Percentiles rank a stretch among this genome's conserved stretches.
These are phyloP conservation scores for Aphidius gifuensis DNA, from an alignment of 1,140 invertebrate species.

Conservation along the genomic window DNA sequence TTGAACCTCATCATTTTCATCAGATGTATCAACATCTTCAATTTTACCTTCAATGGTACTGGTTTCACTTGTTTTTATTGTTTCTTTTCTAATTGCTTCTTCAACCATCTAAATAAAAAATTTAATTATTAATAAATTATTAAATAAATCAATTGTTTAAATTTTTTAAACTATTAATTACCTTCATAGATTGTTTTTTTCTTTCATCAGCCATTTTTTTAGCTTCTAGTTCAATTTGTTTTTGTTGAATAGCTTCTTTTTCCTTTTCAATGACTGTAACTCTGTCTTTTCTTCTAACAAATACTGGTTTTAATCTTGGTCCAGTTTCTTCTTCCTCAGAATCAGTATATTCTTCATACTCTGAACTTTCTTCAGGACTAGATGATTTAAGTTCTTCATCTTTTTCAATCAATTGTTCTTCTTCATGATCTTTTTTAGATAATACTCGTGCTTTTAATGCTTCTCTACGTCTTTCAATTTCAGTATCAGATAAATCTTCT, in stretches of 20 bases:
- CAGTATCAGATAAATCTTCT: slow-evolving; percentile 73
- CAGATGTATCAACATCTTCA: slow-evolving; percentile 92
- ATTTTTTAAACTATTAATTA: slow-evolving; percentile 34
- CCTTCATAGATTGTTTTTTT: slow-evolving; percentile 75
- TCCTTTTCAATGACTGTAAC: slow-evolving; percentile 95
- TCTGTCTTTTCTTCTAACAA: slow-evolving; percentile 91
- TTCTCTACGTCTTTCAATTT: slow-evolving; percentile 77
- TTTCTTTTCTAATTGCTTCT: slow-evolving; percentile 79
- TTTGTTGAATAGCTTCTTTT: slow-evolving; percentile 79
- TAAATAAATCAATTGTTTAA: not conserved
- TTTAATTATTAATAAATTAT: not conserved
- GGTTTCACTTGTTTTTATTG: slow-evolving; percentile 50
- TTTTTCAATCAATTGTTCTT: slow-evolving; percentile 61
- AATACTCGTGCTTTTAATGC: slow-evolving; percentile 68
- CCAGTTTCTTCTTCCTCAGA: slow-evolving; percentile 86
- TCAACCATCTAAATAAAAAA: slow-evolving; percentile 70
- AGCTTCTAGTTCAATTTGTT: slow-evolving; percentile 66
- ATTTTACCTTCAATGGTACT: slow-evolving; percentile 64
- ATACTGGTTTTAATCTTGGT: slow-evolving; percentile 93
- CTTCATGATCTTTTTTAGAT: slow-evolving; percentile 65
- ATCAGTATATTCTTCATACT: slow-evolving; percentile 85
- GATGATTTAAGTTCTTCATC: slow-evolving; percentile 77
- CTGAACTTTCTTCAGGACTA: slow-evolving; percentile 74
- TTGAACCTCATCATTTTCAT: slow-evolving; percentile 97
- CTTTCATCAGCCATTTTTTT: slow-evolving; percentile 66